Evolutionary conservation across 1,140 invertebrate genomes (phyloP).

Genomic region (Camponotus vicinus): DNA sequence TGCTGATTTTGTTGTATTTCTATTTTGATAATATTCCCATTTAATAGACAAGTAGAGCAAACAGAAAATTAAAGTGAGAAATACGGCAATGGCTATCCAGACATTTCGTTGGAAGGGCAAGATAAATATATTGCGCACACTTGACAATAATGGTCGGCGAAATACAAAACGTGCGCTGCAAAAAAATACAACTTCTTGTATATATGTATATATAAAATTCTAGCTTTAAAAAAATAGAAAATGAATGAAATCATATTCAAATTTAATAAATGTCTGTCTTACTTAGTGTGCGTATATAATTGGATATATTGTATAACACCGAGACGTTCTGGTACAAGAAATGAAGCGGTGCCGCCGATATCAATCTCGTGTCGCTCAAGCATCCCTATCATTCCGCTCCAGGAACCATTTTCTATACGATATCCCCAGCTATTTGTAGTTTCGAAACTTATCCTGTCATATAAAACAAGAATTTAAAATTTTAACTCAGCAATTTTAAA

Average conservation of each 20-base stretch:
- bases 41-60: constrained; percentile 83
- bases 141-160: constrained; percentile 89
- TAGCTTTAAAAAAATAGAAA: background rate
- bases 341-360: constrained; percentile 89
- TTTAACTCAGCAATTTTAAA: background rate
- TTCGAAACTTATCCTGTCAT: constrained; percentile 83
- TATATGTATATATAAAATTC: background rate
- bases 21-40: constrained; percentile 78
- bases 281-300: constrained; percentile 87
- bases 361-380: constrained; percentile 87
- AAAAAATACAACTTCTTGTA: background rate
- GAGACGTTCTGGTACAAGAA: constrained; percentile 87
- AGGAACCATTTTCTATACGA: constrained; percentile 82
- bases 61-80: constrained; percentile 84
- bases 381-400: constrained; percentile 89
- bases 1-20: background rate
- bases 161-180: constrained; percentile 88
- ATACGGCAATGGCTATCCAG: constrained; percentile 86
- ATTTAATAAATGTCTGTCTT: constrained; percentile 25
- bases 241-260: background rate
- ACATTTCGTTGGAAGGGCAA: constrained; percentile 88
- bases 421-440: constrained; percentile 88
- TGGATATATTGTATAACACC: constrained; percentile 88
- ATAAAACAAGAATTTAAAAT: background rate
- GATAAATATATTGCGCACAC: constrained; percentile 88